Conservation (phyloP, 2,113 vertebrate genomes). For the Phoenicopterus ruber region DNA sequence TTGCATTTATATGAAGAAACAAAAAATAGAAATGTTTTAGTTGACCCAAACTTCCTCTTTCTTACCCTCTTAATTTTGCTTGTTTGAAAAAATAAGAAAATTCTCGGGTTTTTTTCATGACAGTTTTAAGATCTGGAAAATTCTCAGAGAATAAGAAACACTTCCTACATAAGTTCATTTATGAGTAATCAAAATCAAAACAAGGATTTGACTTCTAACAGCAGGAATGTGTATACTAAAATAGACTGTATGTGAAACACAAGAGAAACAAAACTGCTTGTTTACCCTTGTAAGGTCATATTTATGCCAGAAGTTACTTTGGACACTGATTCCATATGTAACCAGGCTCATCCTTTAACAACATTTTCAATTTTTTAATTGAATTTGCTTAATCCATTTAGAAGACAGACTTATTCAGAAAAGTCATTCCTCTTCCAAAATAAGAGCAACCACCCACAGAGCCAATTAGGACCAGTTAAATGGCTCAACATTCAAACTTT, state of each 20-base stretch:
- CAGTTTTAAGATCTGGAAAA: not conserved
- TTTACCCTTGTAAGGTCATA: not conserved
- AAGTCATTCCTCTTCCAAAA: not conserved
- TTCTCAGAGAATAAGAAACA: not conserved
- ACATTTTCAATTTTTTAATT: not conserved
- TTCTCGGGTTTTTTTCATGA: not conserved
- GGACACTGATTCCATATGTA: not conserved
- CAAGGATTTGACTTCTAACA: not conserved
- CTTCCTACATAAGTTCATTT: not conserved
- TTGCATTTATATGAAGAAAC: not conserved
- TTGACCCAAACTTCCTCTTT: not conserved
- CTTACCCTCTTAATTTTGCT: not conserved
- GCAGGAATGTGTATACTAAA: not conserved
- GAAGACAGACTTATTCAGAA: not conserved
- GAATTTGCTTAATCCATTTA: not conserved
- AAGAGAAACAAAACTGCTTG: not conserved
- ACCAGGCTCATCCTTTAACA: not conserved
- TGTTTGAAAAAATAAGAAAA: not conserved
- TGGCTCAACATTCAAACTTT: not conserved
- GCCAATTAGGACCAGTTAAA: not conserved
- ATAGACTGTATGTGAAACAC: not conserved
- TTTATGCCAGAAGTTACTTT: not conserved
- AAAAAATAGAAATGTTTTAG: not conserved
- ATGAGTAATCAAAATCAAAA: not conserved
- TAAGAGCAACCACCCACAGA: not conserved